These are phyloP conservation scores for Dreissena rostriformis DNA, from an alignment of 1,140 invertebrate species.

Conservation along the genomic window DNA sequence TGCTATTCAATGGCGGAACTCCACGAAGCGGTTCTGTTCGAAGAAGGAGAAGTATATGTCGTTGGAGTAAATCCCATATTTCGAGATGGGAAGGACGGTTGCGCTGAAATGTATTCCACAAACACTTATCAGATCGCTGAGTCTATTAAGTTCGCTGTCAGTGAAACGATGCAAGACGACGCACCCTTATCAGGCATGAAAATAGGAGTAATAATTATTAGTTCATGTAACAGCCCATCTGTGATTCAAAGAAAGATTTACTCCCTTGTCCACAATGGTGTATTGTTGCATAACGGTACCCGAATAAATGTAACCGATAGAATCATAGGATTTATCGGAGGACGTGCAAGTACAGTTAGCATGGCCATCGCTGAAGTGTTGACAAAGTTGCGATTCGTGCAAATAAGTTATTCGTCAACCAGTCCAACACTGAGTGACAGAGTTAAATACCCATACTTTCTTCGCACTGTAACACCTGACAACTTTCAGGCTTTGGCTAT, in stretches of 20 bases:
- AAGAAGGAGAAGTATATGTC: conserved; percentile 42
- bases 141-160: conserved; percentile 22
- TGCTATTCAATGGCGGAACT: conserved; percentile 24
- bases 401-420: conserved; percentile 90
- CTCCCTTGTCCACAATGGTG: conserved; percentile 12
- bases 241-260: conserved; percentile 41
- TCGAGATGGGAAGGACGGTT: background rate
- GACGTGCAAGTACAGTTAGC: conserved; percentile 39
- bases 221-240: conserved; percentile 34
- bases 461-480: conserved; percentile 90
- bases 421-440: conserved; percentile 88
- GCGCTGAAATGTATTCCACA: background rate
- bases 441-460: conserved; percentile 88
- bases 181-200: conserved; percentile 5
- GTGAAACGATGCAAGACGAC: background rate
- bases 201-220: conserved; percentile 39
- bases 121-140: conserved; percentile 13
- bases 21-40: conserved; percentile 2
- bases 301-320: conserved; percentile 72
- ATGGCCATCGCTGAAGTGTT: conserved; percentile 44
- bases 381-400: conserved; percentile 67
- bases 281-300: conserved; percentile 1
- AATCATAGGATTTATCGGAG: conserved; percentile 56
- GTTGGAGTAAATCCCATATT: conserved; percentile 36
- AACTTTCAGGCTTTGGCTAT: conserved; percentile 89